Conservation (phyloP, 2,113 vertebrate species). For the Forbesichthys agassizii region DNA sequence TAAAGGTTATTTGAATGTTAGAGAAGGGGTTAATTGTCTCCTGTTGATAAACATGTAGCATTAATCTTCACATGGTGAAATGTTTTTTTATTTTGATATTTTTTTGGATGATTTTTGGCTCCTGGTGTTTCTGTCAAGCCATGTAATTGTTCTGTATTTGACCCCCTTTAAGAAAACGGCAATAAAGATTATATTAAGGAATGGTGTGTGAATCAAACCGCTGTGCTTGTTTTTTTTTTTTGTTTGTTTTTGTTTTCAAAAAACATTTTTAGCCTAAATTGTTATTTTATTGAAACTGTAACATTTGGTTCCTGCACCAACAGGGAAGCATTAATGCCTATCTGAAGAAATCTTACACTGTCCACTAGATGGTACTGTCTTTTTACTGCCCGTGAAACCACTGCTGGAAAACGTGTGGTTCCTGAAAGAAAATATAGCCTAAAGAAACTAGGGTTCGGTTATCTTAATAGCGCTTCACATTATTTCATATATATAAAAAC, state of each 20-base stretch:
- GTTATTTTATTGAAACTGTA: background rate
- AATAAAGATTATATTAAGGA: constrained; percentile 94
- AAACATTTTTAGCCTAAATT: background rate
- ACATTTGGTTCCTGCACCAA: background rate
- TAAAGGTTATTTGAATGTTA: background rate
- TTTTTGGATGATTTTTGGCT: too few relatives aligned
- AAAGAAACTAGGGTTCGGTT: too few relatives aligned
- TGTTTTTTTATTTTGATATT: constrained; percentile 72
- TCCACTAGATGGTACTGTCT: background rate
- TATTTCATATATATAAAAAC: too few relatives aligned
- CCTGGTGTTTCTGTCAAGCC: constrained; percentile 69
- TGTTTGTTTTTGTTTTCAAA: constrained; percentile 4
- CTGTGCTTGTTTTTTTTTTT: background rate
- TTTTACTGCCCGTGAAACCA: background rate
- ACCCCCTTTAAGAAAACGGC: constrained; percentile 85
- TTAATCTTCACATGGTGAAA: constrained; percentile 38
- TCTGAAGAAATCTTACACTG: background rate
- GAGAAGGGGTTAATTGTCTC: background rate
- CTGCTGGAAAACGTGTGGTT: background rate
- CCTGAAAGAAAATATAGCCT: too few relatives aligned
- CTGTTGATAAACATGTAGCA: constrained; percentile 14
- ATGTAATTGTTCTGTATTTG: constrained; percentile 92
- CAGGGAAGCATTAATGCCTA: background rate
- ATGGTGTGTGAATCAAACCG: constrained; percentile 57
- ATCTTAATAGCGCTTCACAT: too few relatives aligned